These are phyloP conservation scores for Drosophila rhopaloa DNA, from an alignment of 1,140 invertebrate species.

Conservation along the genomic window DNA sequence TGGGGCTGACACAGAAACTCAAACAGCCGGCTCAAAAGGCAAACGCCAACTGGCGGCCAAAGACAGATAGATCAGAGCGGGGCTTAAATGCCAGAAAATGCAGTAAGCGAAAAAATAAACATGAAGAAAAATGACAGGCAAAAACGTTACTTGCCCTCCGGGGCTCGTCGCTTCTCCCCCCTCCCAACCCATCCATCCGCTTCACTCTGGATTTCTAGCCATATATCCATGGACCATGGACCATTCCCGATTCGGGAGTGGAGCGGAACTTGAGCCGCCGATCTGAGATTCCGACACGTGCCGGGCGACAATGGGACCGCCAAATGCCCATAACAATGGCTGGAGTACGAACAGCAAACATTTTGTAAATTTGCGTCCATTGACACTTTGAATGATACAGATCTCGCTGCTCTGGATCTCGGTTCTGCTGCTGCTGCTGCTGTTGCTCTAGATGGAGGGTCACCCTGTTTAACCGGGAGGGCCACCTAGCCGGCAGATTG, in stretches of 20 bases:
- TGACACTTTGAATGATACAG: slow-evolving; percentile 35
- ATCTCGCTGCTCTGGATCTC: slow-evolving; percentile 32
- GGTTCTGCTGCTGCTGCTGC: background rate
- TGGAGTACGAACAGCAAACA: slow-evolving; percentile 23
- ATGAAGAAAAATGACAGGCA: slow-evolving; percentile 50
- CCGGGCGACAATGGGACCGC: slow-evolving; percentile 25
- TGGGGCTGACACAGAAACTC: slow-evolving; percentile 46
- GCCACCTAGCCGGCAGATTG: slow-evolving; percentile 17
- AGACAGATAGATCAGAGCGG: slow-evolving; percentile 45
- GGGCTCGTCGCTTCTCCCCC: slow-evolving; percentile 22
- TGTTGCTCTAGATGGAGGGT: background rate
- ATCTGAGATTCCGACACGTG: slow-evolving; percentile 48
- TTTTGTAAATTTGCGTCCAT: slow-evolving; percentile 53
- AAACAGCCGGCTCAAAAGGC: slow-evolving; percentile 24
- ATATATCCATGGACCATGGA: slow-evolving; percentile 20
- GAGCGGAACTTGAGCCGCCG: slow-evolving; percentile 29
- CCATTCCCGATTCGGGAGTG: slow-evolving; percentile 26
- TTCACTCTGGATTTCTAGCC: background rate
- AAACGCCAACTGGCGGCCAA: slow-evolving; percentile 14
- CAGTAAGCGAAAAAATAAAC: slow-evolving; percentile 52
- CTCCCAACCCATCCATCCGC: background rate
- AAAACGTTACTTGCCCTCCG: slow-evolving; percentile 41
- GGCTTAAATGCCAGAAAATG: slow-evolving; percentile 52
- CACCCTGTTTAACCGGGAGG: slow-evolving; percentile 30
- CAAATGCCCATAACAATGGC: slow-evolving; percentile 37